phyloP scores from a whole-genome alignment of 1,140 invertebrate species.

The Phortica variegata region DNA sequence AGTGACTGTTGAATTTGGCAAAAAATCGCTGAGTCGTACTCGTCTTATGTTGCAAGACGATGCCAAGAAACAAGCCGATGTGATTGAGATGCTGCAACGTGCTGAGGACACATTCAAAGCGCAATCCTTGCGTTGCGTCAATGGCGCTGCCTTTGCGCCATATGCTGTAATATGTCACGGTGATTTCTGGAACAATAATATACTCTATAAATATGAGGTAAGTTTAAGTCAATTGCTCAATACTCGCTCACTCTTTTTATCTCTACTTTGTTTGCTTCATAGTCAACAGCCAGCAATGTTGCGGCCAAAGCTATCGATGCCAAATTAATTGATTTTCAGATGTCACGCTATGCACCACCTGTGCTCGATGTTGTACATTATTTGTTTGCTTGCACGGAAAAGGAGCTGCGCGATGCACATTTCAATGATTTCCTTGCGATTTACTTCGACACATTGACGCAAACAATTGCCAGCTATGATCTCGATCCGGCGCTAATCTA shows the following conservation, averaged over 20 bases:
- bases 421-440: constrained; percentile 55
- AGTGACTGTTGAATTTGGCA: constrained; percentile 36
- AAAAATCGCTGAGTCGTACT: constrained; percentile 22
- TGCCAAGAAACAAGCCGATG: not conserved
- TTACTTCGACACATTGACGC: constrained; percentile 55
- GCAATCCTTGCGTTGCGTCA: constrained; percentile 22
- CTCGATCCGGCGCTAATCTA: constrained; percentile 57
- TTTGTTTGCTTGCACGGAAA: constrained; percentile 58
- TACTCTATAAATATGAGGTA: constrained; percentile 34
- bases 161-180: constrained; percentile 40
- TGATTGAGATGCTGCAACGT: constrained; percentile 14
- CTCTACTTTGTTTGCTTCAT: not conserved
- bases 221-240: not conserved
- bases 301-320: constrained; percentile 24
- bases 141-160: constrained; percentile 19
- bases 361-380: constrained; percentile 58
- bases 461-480: constrained; percentile 44
- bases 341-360: constrained; percentile 57
- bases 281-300: too few relatives aligned
- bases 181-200: constrained; percentile 44
- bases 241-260: not conserved
- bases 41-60: constrained; percentile 18
- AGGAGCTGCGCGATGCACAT: constrained; percentile 52
- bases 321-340: constrained; percentile 60
- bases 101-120: constrained; percentile 28